Base-by-base conservation (phyloP, 2,797 vertebrate species). In the Glyptemys insculpta region DNA sequence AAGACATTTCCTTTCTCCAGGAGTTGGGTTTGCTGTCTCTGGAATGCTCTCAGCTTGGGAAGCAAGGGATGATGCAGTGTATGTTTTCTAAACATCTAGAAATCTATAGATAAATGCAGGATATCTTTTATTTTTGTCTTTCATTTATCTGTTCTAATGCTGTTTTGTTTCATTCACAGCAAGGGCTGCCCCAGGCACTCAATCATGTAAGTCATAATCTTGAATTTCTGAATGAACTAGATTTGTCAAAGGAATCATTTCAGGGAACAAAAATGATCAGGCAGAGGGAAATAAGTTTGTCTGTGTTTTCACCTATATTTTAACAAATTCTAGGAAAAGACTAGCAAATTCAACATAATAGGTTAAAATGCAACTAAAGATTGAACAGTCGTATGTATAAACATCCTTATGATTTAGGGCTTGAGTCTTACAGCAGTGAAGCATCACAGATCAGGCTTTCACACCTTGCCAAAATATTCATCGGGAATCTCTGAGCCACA, bases 101-200 rank as follows among this genome's bases (percentile, higher is more conserved):
- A 57, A 72, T 68, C 1, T 56, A 19, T 76, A 54, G 11, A 12
- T 47, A 74, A 52, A 85, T 83, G 23, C 5, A 82, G 74, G 41
- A 68, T 50, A 87, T 95, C 85, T 41, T 72, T 37, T 23, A 41
- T 72, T 90, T 90, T 87, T 37, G 53, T 93, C 41, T 76, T 91
- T 86, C 23, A 76, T 44, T 44, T 10, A 31, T 44, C 7, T 19
- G 91, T 79, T 92, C 53, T 91, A 87, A n/a, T 44, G 87, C n/a
- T 9, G 2, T 95, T 94, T 65, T 96, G 6, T 91, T 97, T 94
- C 29, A 34, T 93, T 96, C 62, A 93, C 94, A 95, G 90, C 92
- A 53, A 52, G 1, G 19, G 16, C 16, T 91, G 6, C 11, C 54
- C 16, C 23, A 57, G 1, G 4, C 76, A 1, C 4, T 80, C 5